Base-by-base conservation (phyloP, 1,140 invertebrate species). In the Zaprionus africanus region DNA sequence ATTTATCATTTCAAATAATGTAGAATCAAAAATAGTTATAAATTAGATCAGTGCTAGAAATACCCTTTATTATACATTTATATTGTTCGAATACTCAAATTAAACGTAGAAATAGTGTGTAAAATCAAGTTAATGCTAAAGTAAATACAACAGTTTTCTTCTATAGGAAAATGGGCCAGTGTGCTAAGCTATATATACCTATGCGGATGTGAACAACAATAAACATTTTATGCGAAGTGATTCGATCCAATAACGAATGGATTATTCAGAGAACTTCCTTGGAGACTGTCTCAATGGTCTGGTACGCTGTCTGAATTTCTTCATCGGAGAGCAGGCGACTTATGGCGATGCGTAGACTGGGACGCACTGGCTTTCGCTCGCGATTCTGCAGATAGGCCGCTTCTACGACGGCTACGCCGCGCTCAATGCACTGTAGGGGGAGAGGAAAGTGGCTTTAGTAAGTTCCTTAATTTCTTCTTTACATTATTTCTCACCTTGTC, bases 301-400 rank as follows among this genome's bases (percentile, higher is more conserved):
- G 74, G 15, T 81, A 92, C 9, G 88, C 91, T 0, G 57, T 26
- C 5, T 38, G 62, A 51, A 96, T 95, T 63, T 95, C 95, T 2
- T 93, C 90, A 49, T 94, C 90, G 2, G 93, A 94, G n/a, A 96
- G 85, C 43, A 94, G 93, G 38, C 93, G 93, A 79, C 94, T 96
- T 2, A 95, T 94, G 1, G 95, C 93, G 31, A 96, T 87, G 13
- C 96, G 93, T 57, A 96, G 94, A 58, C 95, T 96, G 13, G 96
- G 95, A 74, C 94, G 94, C 6, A 95, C 94, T 46, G 95, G 93
- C 11, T 93, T 93, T 12, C 94, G 91, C 82, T 97, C 96, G 13
- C 94, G 93, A 11, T 94, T 92, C 9, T 95, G 93, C 5, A 96
- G 91, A 82, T 96, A 96, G 15, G 94, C 93, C 0, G 96, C 94